Evolutionary conservation across 2,113 vertebrate genomes (phyloP).

Genomic region (Pollachius pollachius): DNA sequence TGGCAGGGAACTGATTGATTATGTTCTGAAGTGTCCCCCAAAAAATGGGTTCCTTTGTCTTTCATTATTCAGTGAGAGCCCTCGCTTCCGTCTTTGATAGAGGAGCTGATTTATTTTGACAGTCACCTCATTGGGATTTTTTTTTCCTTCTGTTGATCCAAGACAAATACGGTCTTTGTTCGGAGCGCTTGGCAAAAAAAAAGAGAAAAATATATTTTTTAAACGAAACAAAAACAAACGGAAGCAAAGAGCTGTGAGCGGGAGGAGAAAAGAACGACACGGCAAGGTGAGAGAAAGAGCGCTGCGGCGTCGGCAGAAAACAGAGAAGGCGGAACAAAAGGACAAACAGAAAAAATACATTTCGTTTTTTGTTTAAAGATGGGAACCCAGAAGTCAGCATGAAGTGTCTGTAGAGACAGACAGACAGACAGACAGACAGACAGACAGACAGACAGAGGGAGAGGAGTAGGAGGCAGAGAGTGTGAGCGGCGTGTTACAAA

Average conservation of each 20-base stretch:
- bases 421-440: no score
- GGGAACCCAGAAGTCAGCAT: no score
- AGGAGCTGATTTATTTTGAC: slow-evolving; percentile 68
- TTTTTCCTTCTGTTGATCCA: slow-evolving; percentile 28
- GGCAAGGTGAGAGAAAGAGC: background rate
- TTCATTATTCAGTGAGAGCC: slow-evolving; percentile 35
- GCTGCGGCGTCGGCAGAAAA: no score
- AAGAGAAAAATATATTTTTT: no score
- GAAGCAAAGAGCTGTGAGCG: slow-evolving; percentile 13
- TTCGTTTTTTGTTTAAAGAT: no score
- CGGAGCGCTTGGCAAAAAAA: slow-evolving; percentile 5
- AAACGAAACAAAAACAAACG: no score
- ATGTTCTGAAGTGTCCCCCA: slow-evolving; percentile 7
- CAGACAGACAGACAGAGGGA: background rate
- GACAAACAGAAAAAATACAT: background rate
- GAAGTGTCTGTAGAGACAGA: no score
- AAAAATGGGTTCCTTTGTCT: slow-evolving; percentile 27
- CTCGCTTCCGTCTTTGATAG: slow-evolving; percentile 41
- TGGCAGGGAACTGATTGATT: slow-evolving; percentile 58
- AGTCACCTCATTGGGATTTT: slow-evolving; percentile 57
- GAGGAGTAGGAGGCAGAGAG: background rate
- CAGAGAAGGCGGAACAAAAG: background rate
- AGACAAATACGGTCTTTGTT: slow-evolving; percentile 55
- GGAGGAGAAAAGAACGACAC: background rate
- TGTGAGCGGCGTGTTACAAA: slow-evolving; percentile 19